Base-by-base conservation (phyloP, 1,140 invertebrate genomes). In the Diabrotica undecimpunctata region DNA sequence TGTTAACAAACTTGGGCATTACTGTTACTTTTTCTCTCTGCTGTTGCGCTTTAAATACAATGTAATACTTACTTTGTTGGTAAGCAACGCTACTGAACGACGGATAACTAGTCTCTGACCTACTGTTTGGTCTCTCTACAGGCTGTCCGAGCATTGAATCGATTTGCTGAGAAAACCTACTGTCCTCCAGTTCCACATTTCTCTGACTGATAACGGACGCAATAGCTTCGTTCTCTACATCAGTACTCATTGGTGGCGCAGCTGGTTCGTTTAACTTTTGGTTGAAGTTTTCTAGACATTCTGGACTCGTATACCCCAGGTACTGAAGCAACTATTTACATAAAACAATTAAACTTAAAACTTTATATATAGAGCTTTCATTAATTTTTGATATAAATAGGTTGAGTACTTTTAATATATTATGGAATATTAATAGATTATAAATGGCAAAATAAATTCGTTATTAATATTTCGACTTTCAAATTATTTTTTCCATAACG, bases 241-340 rank as follows among this genome's bases (percentile, higher is more conserved):
- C 87, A 10, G 84, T 76, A 55, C 84, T 83, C 54, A 92, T 79
- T 1, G 89, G 88, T 55, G 88, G 84, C 61, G 85, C 82, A 13
- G 87, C 87, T 3, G 90, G 88, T 41, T 86, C 86, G 77, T 93
- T 93, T 67, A 91, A 80, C 41, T 85, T 83, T 5, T 86, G 79
- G 65, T 88, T 88, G 37, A 86, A 83, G 72, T 85, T 87, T 62
- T 88, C 86, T 61, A 91, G 81, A 74, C 94, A 96, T 80, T 98
- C 96, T 0, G 95, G 92, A 78, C 94, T 97, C 1, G 93, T 94
- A 75, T 93, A 86, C 0, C 93, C 94, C 72, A 98, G 90, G 77
- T 96, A 96, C 70, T 91, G 88, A 41, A 98, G 79, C 66, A 96
- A 81, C 91, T 94, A 73, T 37, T 37, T 36, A 25, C 25, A 25